Percentiles rank a stretch among this genome's conserved stretches.
Evolutionary conservation across 2,113 vertebrate species (phyloP).

Genomic region (Corythoichthys haematopterus): DNA sequence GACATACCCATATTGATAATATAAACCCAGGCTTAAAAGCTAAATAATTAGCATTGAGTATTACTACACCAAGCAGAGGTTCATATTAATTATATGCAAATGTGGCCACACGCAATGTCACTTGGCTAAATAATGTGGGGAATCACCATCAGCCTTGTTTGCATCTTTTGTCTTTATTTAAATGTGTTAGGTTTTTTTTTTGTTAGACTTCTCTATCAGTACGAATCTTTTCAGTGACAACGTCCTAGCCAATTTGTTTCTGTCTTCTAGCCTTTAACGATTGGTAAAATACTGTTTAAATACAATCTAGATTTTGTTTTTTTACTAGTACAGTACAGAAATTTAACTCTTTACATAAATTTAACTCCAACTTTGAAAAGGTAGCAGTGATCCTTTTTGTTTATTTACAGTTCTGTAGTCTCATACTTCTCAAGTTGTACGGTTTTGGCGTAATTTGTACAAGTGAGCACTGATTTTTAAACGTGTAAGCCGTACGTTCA

Average conservation of each 20-base stretch:
- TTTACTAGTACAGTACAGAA: neutral
- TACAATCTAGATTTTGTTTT: neutral
- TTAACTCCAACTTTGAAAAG: neutral
- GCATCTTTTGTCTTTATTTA: constrained; percentile 4
- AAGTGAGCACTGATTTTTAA: too few relatives aligned
- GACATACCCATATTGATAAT: constrained; percentile 41
- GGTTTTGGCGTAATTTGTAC: too few relatives aligned
- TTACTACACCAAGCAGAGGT: constrained; percentile 26
- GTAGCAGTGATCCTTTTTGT: neutral
- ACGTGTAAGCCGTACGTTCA: too few relatives aligned
- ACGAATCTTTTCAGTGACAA: neutral
- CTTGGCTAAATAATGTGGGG: constrained; percentile 31
- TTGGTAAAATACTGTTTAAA: neutral
- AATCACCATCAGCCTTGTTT: constrained; percentile 5
- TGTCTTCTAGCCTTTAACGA: neutral
- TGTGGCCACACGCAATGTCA: constrained; percentile 14
- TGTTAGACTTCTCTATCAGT: neutral
- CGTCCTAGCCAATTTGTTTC: neutral
- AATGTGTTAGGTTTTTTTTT: constrained; percentile 6
- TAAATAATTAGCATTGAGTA: constrained; percentile 64
- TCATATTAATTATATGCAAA: constrained; percentile 48
- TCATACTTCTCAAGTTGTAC: too few relatives aligned
- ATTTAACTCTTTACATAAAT: neutral
- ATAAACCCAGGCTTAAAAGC: constrained; percentile 40
- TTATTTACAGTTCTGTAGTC: neutral